A percentile compares a stretch with the other conserved stretches of the same genome.
These are phyloP conservation scores for Lanius ludovicianus DNA, from an alignment of 2,113 vertebrate genomes.

Conservation along the genomic window DNA sequence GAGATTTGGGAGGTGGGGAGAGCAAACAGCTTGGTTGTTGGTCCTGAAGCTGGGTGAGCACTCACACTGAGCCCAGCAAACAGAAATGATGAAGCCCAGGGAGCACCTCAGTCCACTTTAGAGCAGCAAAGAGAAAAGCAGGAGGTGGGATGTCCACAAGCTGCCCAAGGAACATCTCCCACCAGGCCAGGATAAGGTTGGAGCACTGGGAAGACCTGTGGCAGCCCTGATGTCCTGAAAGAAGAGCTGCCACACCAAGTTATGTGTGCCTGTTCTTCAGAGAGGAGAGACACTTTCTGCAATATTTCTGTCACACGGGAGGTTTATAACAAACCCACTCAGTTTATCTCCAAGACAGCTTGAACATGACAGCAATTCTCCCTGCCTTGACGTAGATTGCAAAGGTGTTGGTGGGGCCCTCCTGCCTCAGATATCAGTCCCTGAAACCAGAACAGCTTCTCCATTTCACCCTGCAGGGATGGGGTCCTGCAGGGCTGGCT, in stretches of 20 bases:
- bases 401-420: background rate
- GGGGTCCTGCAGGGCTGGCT: background rate
- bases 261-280: background rate
- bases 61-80: background rate
- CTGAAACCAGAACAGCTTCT: background rate
- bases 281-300: background rate
- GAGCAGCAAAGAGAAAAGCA: background rate
- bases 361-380: background rate
- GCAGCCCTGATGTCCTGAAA: background rate
- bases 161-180: background rate
- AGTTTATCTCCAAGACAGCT: background rate
- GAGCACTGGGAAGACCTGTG: background rate
- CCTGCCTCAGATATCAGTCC: background rate
- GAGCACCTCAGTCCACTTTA: background rate
- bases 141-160: background rate
- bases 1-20: background rate
- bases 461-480: background rate
- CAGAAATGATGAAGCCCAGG: background rate
- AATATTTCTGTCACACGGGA: background rate
- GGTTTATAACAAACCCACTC: background rate
- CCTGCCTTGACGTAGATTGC: background rate
- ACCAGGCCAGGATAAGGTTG: background rate
- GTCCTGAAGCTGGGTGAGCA: background rate
- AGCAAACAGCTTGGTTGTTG: background rate
- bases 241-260: background rate